phyloP scores from a whole-genome alignment of 2,888 invertebrate genomes.

The Cephus rjabovi region DNA sequence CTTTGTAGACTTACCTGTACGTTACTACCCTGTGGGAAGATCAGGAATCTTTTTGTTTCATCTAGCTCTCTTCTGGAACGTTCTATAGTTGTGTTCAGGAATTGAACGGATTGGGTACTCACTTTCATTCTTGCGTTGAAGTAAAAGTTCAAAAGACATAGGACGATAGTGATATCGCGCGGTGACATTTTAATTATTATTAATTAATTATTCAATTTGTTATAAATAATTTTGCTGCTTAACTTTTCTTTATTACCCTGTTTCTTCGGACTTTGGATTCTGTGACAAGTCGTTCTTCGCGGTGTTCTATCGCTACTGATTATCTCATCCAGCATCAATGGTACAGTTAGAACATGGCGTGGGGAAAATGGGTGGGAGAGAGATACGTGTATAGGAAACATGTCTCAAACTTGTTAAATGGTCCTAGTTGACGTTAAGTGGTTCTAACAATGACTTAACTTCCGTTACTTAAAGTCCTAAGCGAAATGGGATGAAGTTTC shows the following conservation, averaged over 20 bases:
- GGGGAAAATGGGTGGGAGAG: not conserved
- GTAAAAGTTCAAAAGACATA: not conserved
- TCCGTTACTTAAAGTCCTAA: not conserved
- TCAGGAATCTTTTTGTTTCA: constrained; percentile 69
- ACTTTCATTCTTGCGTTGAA: not conserved
- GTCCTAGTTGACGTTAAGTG: not conserved
- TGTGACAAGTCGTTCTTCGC: not conserved
- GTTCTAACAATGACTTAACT: constrained; percentile 5
- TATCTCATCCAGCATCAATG: not conserved
- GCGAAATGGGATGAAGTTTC: not conserved
- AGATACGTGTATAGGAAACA: not conserved
- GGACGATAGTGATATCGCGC: not conserved
- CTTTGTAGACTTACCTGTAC: constrained; percentile 69
- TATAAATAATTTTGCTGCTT: not conserved
- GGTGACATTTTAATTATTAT: not conserved
- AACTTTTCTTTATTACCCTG: not conserved
- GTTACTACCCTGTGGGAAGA: constrained; percentile 75
- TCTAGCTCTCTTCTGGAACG: constrained; percentile 49
- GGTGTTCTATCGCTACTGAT: not conserved
- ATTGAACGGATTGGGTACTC: not conserved
- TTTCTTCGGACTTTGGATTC: not conserved
- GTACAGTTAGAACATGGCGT: not conserved
- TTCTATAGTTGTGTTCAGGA: not conserved
- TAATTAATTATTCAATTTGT: not conserved
- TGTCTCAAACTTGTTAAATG: not conserved